Conservation (phyloP, 2,888 invertebrate genomes). For the Mayetiola destructor region DNA sequence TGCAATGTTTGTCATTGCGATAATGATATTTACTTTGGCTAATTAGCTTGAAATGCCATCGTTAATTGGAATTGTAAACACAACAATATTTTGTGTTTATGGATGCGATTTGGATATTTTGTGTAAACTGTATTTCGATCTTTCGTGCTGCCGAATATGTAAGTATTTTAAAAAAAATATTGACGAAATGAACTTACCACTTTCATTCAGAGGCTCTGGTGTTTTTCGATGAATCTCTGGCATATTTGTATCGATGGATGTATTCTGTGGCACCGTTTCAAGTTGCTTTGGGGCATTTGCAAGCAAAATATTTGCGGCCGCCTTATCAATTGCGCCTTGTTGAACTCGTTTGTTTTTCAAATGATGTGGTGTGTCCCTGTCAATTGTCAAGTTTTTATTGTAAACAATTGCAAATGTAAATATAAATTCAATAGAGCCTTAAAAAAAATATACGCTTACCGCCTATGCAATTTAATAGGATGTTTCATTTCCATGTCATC, state of each 20-base stretch:
- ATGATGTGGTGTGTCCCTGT: slow-evolving; percentile 97
- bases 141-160: no score
- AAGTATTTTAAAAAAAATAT: neutral
- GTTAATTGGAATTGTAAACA: neutral
- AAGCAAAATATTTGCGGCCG: slow-evolving; percentile 52
- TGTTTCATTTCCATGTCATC: slow-evolving; percentile 34
- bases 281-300: slow-evolving; percentile 30
- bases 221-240: neutral
- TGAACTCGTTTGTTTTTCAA: slow-evolving; percentile 93
- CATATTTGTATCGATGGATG: neutral
- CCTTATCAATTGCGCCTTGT: slow-evolving; percentile 42
- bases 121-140: neutral
- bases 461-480: slow-evolving; percentile 34
- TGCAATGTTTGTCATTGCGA: no score
- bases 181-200: neutral
- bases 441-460: slow-evolving; percentile 24
- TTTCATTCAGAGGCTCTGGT: neutral
- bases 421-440: neutral
- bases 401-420: slow-evolving; percentile 30
- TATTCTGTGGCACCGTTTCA: slow-evolving; percentile 20
- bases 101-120: neutral
- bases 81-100: neutral
- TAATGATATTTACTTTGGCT: neutral
- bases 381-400: slow-evolving; percentile 57
- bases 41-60: slow-evolving; percentile 1